Conservation (phyloP, 2,888 invertebrate species). For the Mimachlamys varia region DNA sequence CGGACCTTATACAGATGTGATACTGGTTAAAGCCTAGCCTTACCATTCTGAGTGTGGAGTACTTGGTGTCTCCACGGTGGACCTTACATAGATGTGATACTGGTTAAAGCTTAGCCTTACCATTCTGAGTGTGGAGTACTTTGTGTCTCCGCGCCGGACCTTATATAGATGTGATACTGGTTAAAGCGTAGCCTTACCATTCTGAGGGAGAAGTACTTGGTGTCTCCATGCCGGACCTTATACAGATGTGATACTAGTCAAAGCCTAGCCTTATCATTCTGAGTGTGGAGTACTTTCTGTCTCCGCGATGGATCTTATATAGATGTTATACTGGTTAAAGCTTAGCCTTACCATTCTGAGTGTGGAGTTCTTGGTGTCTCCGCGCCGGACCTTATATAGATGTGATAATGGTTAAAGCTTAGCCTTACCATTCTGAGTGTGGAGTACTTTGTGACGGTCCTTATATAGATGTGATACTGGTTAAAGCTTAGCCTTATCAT, state of each 20-base stretch:
- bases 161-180: too few relatives aligned
- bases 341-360: conserved; percentile 86
- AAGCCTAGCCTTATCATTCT: conserved; percentile 84
- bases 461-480: too few relatives aligned
- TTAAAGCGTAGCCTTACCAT: conserved; percentile 82
- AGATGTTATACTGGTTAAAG: too few relatives aligned
- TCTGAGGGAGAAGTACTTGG: conserved; percentile 96
- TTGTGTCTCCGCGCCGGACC: conserved; percentile 94
- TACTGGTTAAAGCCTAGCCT: background rate
- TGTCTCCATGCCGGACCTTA: conserved; percentile 94
- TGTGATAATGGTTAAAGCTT: too few relatives aligned
- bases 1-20: too few relatives aligned
- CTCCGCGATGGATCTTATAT: conserved; percentile 94
- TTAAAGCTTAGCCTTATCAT: conserved; percentile 82
- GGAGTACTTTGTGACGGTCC: conserved; percentile 97
- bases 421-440: conserved; percentile 89
- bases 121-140: conserved; percentile 96
- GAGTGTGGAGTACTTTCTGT: conserved; percentile 97
- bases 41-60: conserved; percentile 94
- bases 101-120: conserved; percentile 73
- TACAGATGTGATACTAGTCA: too few relatives aligned
- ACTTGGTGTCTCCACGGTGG: conserved; percentile 95
- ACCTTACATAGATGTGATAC: too few relatives aligned
- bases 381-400: conserved; percentile 93
- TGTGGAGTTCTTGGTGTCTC: conserved; percentile 98